Evolutionary conservation across 2,888 invertebrate species (phyloP), one percentile per base, ranked within the genome.

Genomic region (Ptilodon capucinus): DNA sequence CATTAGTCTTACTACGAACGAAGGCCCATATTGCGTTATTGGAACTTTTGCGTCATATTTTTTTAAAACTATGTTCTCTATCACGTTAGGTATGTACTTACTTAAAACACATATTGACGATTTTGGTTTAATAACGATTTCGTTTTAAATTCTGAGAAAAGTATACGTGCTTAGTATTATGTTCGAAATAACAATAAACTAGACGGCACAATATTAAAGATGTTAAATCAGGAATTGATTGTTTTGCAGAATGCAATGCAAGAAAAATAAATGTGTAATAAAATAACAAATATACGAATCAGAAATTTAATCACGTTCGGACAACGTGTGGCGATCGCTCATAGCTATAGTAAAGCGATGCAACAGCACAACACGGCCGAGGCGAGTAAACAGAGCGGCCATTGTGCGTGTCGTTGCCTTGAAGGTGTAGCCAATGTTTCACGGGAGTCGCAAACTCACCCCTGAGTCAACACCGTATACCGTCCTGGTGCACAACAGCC

Each of bases 391-490:
- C 82, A 83, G 55, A 68, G 68, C 60, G 69, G 74, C 79, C 66
- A 84, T 86, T 86, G 86, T 87, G 83, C 85, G 81, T 81, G 81
- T 71, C 71, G 71, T 67, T 69, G 68, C 73, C 71, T 78, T 71
- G 68, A 67, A 72, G 64, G 63, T 60, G 67, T 62, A 65, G 72
- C 70, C 77, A 69, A 73, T 79, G 81, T 81, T 81, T 76, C 76
- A 77, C 71, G 61, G 58, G 64, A 78, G 80, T 78, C 78, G 73
- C 78, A 72, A 72, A 74, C 74, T 74, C 64, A 69, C 75, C 64
- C 73, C 75, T 68, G 72, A 78, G 75, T 81, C 79, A 83, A 86
- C 85, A 83, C 66, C 51, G 76, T 62, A 53, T 64, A 68, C 65
- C 68, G 58, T 62, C 28, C 14, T 30, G 30, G 2, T 30, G 30